Conservation (phyloP, 2,797 vertebrate genomes). For the Bufotes viridis region DNA sequence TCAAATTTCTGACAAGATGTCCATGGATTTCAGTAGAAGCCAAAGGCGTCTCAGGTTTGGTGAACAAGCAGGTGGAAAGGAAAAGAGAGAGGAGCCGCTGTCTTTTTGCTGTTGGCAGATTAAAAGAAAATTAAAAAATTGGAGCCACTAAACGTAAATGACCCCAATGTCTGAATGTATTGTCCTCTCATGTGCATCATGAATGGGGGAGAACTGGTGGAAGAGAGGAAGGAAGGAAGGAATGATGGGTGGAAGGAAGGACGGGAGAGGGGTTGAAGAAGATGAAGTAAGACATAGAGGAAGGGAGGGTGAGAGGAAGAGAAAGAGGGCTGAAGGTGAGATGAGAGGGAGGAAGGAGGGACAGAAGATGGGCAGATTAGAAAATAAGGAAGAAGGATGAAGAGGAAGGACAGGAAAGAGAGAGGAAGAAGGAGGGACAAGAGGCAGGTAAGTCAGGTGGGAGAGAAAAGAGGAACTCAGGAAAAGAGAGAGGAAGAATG, state of each 20-base stretch:
- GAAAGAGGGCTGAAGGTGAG: background rate
- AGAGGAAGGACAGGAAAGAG: background rate
- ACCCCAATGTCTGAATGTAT: background rate
- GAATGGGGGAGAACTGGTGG: background rate
- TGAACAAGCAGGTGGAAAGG: background rate
- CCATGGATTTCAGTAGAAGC: background rate
- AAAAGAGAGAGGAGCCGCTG: background rate
- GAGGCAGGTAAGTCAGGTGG: background rate
- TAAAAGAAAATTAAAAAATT: background rate
- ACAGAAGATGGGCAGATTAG: background rate
- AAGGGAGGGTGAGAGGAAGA: background rate
- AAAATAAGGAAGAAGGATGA: background rate
- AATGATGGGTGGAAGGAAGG: background rate
- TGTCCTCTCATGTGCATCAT: background rate
- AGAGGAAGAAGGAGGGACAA: too few species aligned
- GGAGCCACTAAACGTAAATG: background rate
- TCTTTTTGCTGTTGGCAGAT: background rate
- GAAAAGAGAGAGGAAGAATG: background rate
- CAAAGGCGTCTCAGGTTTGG: background rate
- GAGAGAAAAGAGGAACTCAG: too few species aligned
- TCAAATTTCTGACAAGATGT: constrained; percentile 62
- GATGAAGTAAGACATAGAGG: background rate
- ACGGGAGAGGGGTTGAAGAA: background rate
- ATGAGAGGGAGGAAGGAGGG: too few species aligned
- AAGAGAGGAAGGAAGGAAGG: background rate